A percentile compares a stretch with the other conserved stretches of the same genome.
phyloP scores from a whole-genome alignment of 2,888 invertebrate species.

The Neocrepidodera transversa region DNA sequence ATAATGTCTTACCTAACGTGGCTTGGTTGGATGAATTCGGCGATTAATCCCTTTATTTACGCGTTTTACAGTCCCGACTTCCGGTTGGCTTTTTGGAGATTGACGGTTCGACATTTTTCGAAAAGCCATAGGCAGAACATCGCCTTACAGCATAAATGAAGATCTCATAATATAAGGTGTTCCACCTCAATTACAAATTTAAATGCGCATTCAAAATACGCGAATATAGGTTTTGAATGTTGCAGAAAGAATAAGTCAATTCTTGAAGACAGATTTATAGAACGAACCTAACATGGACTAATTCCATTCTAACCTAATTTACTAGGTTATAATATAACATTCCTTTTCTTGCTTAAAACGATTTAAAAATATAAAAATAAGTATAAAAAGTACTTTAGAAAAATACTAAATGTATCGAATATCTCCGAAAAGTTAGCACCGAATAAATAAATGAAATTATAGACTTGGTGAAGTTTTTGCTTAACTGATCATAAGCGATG shows the following conservation, averaged over 20 bases:
- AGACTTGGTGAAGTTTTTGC: too few relatives aligned
- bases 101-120: constrained; percentile 76
- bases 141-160: constrained; percentile 57
- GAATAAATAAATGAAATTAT: too few relatives aligned
- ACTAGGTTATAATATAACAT: too few relatives aligned
- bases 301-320: too few relatives aligned
- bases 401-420: too few relatives aligned
- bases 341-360: too few relatives aligned
- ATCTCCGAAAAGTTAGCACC: too few relatives aligned
- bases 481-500: too few relatives aligned
- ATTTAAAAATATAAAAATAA: too few relatives aligned
- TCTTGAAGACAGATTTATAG: too few relatives aligned
- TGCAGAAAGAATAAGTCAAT: neutral
- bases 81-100: constrained; percentile 83
- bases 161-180: neutral
- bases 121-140: constrained; percentile 56
- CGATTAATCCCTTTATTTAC: constrained; percentile 90
- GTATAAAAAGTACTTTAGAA: too few relatives aligned
- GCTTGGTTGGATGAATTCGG: constrained; percentile 91
- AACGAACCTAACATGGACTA: too few relatives aligned
- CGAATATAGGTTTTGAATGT: neutral
- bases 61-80: constrained; percentile 90
- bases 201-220: neutral
- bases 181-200: neutral
- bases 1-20: constrained; percentile 82